Percentiles rank a stretch among this genome's conserved stretches.
Conservation (phyloP, 2,888 invertebrate species). For the Eilema caniola region DNA sequence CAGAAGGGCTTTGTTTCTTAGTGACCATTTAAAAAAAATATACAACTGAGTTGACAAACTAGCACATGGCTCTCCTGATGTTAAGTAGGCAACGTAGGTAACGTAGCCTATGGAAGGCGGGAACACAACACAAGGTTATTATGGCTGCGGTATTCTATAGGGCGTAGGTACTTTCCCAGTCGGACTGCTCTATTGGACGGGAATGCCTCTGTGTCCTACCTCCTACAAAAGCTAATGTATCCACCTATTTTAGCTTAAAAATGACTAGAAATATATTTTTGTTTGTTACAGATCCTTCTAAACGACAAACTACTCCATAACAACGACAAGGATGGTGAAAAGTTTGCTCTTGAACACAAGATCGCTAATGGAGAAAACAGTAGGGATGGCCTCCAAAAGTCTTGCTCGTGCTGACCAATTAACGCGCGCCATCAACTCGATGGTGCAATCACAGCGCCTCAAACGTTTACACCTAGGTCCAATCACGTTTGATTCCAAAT, state of each 20-base stretch:
- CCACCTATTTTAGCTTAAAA: background rate
- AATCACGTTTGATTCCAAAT: conserved; percentile 47
- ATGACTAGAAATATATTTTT: background rate
- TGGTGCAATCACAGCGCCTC: conserved; percentile 54
- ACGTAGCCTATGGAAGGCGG: no score
- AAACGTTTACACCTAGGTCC: conserved; percentile 42
- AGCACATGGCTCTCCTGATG: no score
- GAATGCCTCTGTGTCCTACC: no score
- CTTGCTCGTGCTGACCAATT: conserved; percentile 88
- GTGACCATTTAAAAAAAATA: no score
- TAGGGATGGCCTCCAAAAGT: conserved; percentile 78
- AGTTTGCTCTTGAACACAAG: conserved; percentile 89
- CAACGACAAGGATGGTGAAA: conserved; percentile 90
- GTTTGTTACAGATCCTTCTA: conserved; percentile 89
- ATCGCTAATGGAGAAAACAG: conserved; percentile 82
- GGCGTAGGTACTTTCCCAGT: no score
- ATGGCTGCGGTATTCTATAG: no score
- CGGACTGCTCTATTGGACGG: no score
- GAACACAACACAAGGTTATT: no score
- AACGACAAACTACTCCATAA: conserved; percentile 92
- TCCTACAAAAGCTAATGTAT: no score
- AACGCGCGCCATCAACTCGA: conserved; percentile 43
- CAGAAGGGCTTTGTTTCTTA: no score
- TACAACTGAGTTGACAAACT: no score
- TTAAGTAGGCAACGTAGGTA: no score